These are phyloP conservation scores for Lasioglossum malachurum DNA, from an alignment of 2,888 invertebrate species.

Conservation along the genomic window DNA sequence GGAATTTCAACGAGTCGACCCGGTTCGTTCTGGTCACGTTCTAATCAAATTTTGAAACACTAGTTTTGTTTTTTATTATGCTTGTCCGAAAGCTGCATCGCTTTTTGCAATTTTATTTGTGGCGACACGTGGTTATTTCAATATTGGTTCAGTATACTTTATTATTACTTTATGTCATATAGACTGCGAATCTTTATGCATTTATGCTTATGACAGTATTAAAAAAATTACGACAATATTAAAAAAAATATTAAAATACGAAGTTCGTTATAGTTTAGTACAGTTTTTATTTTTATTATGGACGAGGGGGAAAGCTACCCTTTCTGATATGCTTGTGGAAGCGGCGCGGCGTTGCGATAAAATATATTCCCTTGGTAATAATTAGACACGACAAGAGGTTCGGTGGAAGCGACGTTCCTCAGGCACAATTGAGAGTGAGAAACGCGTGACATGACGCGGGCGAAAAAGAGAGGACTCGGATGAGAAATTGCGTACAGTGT, in stretches of 20 bases:
- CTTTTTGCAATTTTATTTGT: neutral
- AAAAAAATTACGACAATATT: no score
- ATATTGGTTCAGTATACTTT: no score
- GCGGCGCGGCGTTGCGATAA: neutral
- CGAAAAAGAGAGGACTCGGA: slow-evolving; percentile 48
- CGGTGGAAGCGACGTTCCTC: slow-evolving; percentile 29
- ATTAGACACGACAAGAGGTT: slow-evolving; percentile 49
- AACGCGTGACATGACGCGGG: slow-evolving; percentile 47
- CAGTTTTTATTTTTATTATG: no score
- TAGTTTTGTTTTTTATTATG: neutral
- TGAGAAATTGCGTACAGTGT: slow-evolving; percentile 58
- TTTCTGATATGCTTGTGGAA: no score
- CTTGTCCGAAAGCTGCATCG: neutral
- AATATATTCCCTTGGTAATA: slow-evolving; percentile 52
- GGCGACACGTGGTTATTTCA: neutral
- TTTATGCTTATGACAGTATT: no score
- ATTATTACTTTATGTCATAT: no score
- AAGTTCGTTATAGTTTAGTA: no score
- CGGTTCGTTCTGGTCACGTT: slow-evolving; percentile 18
- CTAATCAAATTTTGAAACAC: neutral
- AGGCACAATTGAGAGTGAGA: slow-evolving; percentile 49
- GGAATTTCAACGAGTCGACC: slow-evolving; percentile 45
- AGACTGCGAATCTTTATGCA: no score
- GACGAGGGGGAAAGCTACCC: no score
- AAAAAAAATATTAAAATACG: no score